A percentile compares a stretch with the other conserved stretches of the same genome.
Conservation (phyloP, 2,113 vertebrate genomes). For the Protobothrops mucrosquamatus region DNA sequence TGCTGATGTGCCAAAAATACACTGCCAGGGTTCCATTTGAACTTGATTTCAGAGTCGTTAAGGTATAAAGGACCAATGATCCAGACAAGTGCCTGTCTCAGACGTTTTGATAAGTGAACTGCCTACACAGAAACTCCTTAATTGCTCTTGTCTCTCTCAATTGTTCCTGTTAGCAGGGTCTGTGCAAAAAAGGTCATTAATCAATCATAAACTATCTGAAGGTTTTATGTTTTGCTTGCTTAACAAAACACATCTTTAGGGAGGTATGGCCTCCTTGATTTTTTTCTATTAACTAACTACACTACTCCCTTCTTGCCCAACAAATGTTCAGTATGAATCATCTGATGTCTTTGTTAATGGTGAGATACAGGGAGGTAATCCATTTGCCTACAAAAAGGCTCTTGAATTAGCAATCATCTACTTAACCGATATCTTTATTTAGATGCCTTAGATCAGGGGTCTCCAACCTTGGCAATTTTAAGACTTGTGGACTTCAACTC, state of each 20-base stretch:
- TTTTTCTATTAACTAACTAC: constrained; percentile 33
- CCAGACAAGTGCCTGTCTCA: constrained; percentile 61
- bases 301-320: not conserved
- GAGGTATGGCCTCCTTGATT: constrained; percentile 41
- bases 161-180: constrained; percentile 56
- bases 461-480: not conserved
- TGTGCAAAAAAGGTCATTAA: constrained; percentile 64
- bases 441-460: not conserved
- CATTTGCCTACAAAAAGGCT: not conserved
- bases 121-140: constrained; percentile 59
- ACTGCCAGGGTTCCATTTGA: constrained; percentile 50
- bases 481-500: not conserved
- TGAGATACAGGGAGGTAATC: not conserved
- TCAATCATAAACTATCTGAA: constrained; percentile 55
- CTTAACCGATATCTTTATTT: not conserved
- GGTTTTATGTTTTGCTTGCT: constrained; percentile 64
- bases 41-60: constrained; percentile 58
- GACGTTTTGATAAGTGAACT: constrained; percentile 64
- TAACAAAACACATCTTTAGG: constrained; percentile 61
- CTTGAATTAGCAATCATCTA: not conserved
- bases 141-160: constrained; percentile 64
- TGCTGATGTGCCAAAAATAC: constrained; percentile 66
- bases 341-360: constrained; percentile 15
- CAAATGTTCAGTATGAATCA: constrained; percentile 19
- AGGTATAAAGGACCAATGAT: constrained; percentile 58